Conservation (phyloP, 2,888 invertebrate genomes). For the Agonopterix heracliana region DNA sequence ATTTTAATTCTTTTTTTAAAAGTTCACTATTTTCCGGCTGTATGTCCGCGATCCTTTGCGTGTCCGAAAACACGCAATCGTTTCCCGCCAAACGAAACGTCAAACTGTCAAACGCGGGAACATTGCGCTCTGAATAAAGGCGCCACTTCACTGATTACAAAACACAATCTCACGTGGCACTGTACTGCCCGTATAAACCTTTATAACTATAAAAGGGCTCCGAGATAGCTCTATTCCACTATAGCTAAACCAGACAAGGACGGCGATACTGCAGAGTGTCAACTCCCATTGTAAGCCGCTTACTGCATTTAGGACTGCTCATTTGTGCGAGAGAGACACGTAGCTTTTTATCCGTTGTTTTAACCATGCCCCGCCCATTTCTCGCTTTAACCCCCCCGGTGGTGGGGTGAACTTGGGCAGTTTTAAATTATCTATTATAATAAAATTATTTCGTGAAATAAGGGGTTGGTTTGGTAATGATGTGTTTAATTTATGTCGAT, state of each 20-base stretch:
- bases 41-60: conserved; percentile 28
- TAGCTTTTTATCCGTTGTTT: conserved; percentile 50
- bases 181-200: conserved; percentile 46
- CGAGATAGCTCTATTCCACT: conserved; percentile 49
- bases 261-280: conserved; percentile 29
- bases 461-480: conserved; percentile 74
- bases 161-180: conserved; percentile 72
- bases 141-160: conserved; percentile 74
- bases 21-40: conserved; percentile 40
- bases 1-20: conserved; percentile 20
- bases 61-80: conserved; percentile 33
- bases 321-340: conserved; percentile 64
- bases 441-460: conserved; percentile 74
- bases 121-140: conserved; percentile 67
- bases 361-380: conserved; percentile 59
- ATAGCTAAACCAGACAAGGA: conserved; percentile 8
- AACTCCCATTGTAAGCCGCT: conserved; percentile 70
- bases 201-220: conserved; percentile 62
- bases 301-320: conserved; percentile 67
- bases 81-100: conserved; percentile 71
- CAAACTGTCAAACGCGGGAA: conserved; percentile 67
- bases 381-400: conserved; percentile 57
- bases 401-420: conserved; percentile 70
- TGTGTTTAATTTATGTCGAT: conserved; percentile 68
- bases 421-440: conserved; percentile 76